Percentiles rank a stretch among this genome's conserved stretches.
These are phyloP conservation scores for Neria commutata DNA, from an alignment of 2,888 invertebrate species.

Conservation along the genomic window DNA sequence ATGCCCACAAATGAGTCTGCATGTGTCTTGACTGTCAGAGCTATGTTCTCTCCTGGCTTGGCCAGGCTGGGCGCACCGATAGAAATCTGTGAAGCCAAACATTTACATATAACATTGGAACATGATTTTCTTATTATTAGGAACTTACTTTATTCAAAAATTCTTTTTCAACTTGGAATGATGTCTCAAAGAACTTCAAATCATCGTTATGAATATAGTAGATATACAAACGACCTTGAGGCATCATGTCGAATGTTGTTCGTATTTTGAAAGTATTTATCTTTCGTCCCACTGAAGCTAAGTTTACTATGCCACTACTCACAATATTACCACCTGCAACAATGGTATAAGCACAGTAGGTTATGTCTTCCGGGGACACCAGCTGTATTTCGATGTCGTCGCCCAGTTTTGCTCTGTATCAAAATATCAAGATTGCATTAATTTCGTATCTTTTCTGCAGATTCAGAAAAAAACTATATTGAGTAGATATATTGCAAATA, in stretches of 20 bases:
- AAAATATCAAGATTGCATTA: too few species aligned
- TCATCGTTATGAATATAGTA: constrained; percentile 76
- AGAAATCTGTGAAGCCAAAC: constrained; percentile 19
- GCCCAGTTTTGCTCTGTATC: constrained; percentile 66
- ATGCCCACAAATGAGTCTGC: constrained; percentile 83
- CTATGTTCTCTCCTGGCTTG: constrained; percentile 75
- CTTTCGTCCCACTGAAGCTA: constrained; percentile 56
- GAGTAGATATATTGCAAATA: constrained; percentile 1
- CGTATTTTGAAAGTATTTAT: constrained; percentile 70
- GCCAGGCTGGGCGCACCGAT: constrained; percentile 63
- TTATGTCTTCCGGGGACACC: constrained; percentile 74
- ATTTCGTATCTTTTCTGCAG: too few species aligned
- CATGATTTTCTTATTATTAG: neutral
- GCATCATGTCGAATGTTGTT: constrained; percentile 77
- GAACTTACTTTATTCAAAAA: constrained; percentile 76
- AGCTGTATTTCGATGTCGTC: constrained; percentile 74
- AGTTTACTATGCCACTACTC: constrained; percentile 72
- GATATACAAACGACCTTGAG: constrained; percentile 78
- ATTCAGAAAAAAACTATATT: too few species aligned
- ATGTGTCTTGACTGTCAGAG: constrained; percentile 75
- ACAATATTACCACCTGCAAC: constrained; percentile 84
- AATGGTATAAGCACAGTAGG: constrained; percentile 74
- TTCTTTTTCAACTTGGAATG: constrained; percentile 75
- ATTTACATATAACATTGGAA: neutral
- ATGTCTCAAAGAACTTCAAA: constrained; percentile 80